phyloP scores from a whole-genome alignment of 2,797 vertebrate genomes.

The Gambelia wislizenii region DNA sequence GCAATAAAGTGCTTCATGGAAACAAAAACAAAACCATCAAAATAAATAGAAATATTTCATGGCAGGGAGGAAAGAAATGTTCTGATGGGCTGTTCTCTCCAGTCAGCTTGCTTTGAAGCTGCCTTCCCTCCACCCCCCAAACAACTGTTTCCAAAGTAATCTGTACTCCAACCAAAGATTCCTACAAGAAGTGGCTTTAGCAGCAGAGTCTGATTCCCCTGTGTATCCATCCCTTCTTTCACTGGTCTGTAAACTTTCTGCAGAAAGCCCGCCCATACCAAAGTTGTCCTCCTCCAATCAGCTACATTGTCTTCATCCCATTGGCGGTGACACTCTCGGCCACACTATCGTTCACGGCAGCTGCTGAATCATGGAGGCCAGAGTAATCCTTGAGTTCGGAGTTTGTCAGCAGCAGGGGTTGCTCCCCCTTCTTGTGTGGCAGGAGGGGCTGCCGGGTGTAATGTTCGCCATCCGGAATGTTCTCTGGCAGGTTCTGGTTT shows the following conservation, averaged over 20 bases:
- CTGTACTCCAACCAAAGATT: constrained; percentile 56
- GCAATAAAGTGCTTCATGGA: constrained; percentile 83
- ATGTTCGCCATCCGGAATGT: constrained; percentile 88
- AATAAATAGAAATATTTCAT: constrained; percentile 83
- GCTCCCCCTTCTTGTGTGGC: constrained; percentile 88
- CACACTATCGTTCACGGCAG: constrained; percentile 77
- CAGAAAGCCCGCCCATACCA: constrained; percentile 65
- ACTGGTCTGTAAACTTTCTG: constrained; percentile 75
- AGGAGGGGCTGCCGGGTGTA: constrained; percentile 92
- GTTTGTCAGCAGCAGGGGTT: constrained; percentile 87
- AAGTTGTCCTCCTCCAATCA: constrained; percentile 50
- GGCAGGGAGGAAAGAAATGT: constrained; percentile 75
- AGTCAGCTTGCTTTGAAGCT: constrained; percentile 64
- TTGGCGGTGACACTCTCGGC: constrained; percentile 86
- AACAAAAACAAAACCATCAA: constrained; percentile 76
- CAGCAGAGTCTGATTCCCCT: constrained; percentile 68
- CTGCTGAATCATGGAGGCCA: constrained; percentile 84
- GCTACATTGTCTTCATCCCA: constrained; percentile 83
- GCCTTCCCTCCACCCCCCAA: constrained; percentile 41
- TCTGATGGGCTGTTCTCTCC: constrained; percentile 62
- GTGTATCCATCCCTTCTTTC: constrained; percentile 67
- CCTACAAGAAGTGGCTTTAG: constrained; percentile 52
- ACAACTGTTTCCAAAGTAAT: constrained; percentile 63
- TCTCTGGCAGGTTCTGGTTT: constrained; percentile 91
- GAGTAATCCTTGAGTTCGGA: constrained; percentile 91